Percentiles rank a stretch among this genome's conserved stretches.
Conservation (phyloP, 1,140 invertebrate species). For the Ptiloglossa arizonensis region DNA sequence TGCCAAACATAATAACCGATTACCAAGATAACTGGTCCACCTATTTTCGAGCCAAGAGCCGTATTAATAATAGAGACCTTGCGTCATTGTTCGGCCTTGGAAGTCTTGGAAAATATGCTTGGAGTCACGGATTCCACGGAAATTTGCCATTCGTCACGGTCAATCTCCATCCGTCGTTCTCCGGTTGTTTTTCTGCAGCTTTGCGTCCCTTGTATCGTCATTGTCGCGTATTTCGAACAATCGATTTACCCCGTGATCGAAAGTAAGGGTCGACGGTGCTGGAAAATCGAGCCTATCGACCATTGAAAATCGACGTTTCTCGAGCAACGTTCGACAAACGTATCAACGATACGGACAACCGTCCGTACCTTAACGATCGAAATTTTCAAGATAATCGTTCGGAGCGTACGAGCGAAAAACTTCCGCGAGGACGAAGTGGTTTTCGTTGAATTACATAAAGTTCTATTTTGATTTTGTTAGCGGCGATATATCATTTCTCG, state of each 20-base stretch:
- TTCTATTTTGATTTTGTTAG: constrained; percentile 45
- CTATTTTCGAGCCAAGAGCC: constrained; percentile 79
- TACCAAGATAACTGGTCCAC: constrained; percentile 77
- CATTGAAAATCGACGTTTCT: neutral
- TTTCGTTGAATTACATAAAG: constrained; percentile 46
- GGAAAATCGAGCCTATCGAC: neutral
- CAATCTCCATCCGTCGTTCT: constrained; percentile 20
- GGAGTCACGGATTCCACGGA: constrained; percentile 51
- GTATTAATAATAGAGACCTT: constrained; percentile 79
- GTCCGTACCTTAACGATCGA: no score
- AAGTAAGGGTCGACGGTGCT: no score
- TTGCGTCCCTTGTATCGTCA: neutral
- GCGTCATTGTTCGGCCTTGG: constrained; percentile 73
- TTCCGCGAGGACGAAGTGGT: neutral
- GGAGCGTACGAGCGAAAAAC: neutral
- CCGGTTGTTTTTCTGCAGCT: constrained; percentile 3
- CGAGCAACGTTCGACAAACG: no score
- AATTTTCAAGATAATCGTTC: no score
- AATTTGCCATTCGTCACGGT: constrained; percentile 22
- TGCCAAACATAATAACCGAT: constrained; percentile 80
- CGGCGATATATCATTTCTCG: constrained; percentile 34
- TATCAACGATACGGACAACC: no score
- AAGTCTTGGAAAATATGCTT: constrained; percentile 65
- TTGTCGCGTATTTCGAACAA: neutral
- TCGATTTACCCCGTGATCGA: neutral